Evolutionary conservation across 2,113 vertebrate genomes (phyloP), one percentile per base, ranked within the genome.

Genomic region (Camarhynchus parvulus): DNA sequence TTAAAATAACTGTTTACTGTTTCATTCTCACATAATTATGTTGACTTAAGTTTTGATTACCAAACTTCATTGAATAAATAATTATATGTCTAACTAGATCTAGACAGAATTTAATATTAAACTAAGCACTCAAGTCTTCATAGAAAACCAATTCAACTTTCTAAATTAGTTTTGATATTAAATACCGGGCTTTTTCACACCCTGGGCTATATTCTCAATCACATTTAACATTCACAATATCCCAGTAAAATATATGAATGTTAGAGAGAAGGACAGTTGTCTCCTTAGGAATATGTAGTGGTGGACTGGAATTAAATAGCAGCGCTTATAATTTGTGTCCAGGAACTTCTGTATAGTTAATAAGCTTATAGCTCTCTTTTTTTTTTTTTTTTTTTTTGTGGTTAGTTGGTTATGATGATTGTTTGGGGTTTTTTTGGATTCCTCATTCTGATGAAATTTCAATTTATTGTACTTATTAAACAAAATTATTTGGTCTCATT

Each of bases 1-100:
- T 78, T 87, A n/a, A 97, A 96, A 89, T 77, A 63, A 74, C n/a
- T 84, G 9, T 87, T 76, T 85, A 93, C 24, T 47, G 2, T 78
- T 93, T 91, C 47, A 58, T 75, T 84, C 20, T 70, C 10, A 37
- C 0, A 3, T 62, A 28, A 66, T 90, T 63, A 55, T 70, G n/a
- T 44, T 68, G 33, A 86, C 42, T 58, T 70, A 58, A 20, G 50
- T 87, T 93, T 78, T 70, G n/a, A 56, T 91, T 81, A 82, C 13
- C 4, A 53, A 33, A 42, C 7, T 79, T 76, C 5, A 69, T 64
- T 41, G 24, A 85, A 67, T 82, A 68, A 95, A 87, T 75, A 81
- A 49, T 70, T 87, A 46, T 46, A 22, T 49, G 6, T 44, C 39
- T 85, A 75, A 84, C 35, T 52, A 69, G 49, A 42, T 33, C 7